These are phyloP conservation scores for Trididemnum nubilum DNA, from an alignment of 23 tunicate genomes.

Conservation along the genomic window DNA sequence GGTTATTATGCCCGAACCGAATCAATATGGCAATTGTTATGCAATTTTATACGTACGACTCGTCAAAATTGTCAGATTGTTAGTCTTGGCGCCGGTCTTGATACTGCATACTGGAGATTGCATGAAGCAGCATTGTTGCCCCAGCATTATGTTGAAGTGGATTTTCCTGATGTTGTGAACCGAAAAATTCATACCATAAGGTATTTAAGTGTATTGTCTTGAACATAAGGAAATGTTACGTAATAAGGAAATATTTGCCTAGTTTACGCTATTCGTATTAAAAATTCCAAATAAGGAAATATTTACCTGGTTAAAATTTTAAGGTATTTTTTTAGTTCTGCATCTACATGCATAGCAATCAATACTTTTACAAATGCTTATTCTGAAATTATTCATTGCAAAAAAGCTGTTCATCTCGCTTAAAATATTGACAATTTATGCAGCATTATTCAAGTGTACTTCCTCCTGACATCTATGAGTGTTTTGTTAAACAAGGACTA, in stretches of 20 bases:
- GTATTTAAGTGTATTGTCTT: too few species aligned
- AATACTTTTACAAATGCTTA: too few species aligned
- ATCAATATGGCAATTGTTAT: slow-evolving; percentile 63
- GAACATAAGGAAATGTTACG: too few species aligned
- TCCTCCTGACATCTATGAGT: too few species aligned
- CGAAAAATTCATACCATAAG: slow-evolving; percentile 59
- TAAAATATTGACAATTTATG: too few species aligned
- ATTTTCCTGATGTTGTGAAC: slow-evolving; percentile 62
- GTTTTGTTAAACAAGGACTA: too few species aligned
- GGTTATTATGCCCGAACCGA: slow-evolving; percentile 95
- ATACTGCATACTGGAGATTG: slow-evolving; percentile 85
- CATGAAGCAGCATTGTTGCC: slow-evolving; percentile 24
- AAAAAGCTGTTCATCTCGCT: too few species aligned
- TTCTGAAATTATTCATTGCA: too few species aligned
- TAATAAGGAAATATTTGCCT: background rate
- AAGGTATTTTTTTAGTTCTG: background rate
- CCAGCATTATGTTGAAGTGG: slow-evolving; percentile 64
- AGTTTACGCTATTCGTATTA: too few species aligned
- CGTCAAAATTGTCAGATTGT: slow-evolving; percentile 64
- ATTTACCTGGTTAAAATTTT: background rate
- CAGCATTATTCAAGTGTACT: too few species aligned
- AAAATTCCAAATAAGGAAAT: background rate
- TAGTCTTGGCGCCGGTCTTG: slow-evolving; percentile 92
- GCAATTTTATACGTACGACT: slow-evolving; percentile 45
- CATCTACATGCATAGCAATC: too few species aligned